A percentile compares a stretch with the other conserved stretches of the same genome.
phyloP scores from a whole-genome alignment of 2,797 vertebrate species.

The Gallinago stenura region DNA sequence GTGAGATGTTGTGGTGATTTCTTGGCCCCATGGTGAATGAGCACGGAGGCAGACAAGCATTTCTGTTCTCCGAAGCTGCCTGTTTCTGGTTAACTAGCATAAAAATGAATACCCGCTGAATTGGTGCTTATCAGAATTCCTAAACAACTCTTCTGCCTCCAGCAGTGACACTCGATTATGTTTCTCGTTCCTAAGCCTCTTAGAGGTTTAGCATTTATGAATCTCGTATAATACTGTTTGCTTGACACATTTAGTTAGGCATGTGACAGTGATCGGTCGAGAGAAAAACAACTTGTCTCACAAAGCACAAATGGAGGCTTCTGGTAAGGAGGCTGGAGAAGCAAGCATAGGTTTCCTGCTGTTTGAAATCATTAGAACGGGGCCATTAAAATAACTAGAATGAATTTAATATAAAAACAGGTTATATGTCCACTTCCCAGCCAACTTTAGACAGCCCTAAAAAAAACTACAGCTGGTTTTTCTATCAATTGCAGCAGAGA shows the following conservation, averaged over 20 bases:
- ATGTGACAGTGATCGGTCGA: slow-evolving; percentile 39
- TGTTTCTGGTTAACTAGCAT: slow-evolving; percentile 23
- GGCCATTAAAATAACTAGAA: background rate
- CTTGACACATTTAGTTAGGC: slow-evolving; percentile 53
- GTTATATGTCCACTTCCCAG: background rate
- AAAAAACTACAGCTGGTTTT: background rate
- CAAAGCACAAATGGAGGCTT: background rate
- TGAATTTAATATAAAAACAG: background rate
- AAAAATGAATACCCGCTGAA: slow-evolving; percentile 32
- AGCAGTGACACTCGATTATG: slow-evolving; percentile 46
- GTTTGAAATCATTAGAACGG: background rate
- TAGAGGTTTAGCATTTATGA: slow-evolving; percentile 65
- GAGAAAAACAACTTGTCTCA: slow-evolving; percentile 41
- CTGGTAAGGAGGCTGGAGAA: background rate
- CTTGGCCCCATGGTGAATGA: background rate
- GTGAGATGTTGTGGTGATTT: background rate
- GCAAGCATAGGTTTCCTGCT: slow-evolving; percentile 3
- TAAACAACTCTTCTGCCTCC: slow-evolving; percentile 43
- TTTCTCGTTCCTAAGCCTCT: slow-evolving; percentile 59
- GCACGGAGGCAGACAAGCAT: background rate
- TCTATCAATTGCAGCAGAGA: background rate
- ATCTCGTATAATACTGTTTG: slow-evolving; percentile 23
- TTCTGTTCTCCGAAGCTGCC: background rate
- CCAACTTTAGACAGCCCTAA: background rate
- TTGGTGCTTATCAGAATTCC: slow-evolving; percentile 41